Evolutionary conservation across 2,797 vertebrate species (phyloP).

Genomic region (Gastrophryne carolinensis): DNA sequence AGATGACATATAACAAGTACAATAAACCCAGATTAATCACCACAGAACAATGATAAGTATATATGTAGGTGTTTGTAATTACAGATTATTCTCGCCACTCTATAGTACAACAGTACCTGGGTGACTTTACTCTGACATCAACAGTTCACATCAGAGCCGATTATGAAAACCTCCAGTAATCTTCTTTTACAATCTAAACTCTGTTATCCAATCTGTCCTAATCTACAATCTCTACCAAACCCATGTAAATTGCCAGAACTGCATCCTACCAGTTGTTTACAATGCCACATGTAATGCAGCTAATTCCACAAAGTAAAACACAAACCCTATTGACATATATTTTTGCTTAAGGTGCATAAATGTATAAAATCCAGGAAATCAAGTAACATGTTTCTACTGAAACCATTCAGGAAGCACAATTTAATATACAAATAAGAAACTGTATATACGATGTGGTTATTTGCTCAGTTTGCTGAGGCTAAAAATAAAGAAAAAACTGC

Average conservation of each 20-base stretch:
- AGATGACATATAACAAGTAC: too few relatives aligned
- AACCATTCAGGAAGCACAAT: too few relatives aligned
- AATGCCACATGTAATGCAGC: not conserved
- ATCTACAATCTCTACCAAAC: conserved; percentile 42
- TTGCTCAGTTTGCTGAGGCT: too few relatives aligned
- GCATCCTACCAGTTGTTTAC: not conserved
- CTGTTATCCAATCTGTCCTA: conserved; percentile 48
- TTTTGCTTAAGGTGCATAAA: not conserved
- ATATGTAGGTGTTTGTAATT: too few relatives aligned
- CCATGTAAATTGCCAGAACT: conserved; percentile 5
- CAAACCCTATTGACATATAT: not conserved
- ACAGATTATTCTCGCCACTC: not conserved
- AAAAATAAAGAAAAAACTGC: too few relatives aligned
- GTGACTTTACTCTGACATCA: conserved; percentile 40
- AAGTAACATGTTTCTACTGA: too few relatives aligned
- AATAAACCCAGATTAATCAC: too few relatives aligned
- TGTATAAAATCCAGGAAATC: too few relatives aligned
- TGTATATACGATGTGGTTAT: too few relatives aligned
- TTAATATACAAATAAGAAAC: too few relatives aligned
- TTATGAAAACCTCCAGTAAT: conserved; percentile 38
- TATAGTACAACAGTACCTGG: conserved; percentile 4
- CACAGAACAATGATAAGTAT: too few relatives aligned
- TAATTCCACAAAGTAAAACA: not conserved
- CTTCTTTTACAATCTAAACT: conserved; percentile 39
- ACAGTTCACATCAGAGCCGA: conserved; percentile 41